phyloP scores from a whole-genome alignment of 2,797 vertebrate genomes.

The Diplodus puntazzo region DNA sequence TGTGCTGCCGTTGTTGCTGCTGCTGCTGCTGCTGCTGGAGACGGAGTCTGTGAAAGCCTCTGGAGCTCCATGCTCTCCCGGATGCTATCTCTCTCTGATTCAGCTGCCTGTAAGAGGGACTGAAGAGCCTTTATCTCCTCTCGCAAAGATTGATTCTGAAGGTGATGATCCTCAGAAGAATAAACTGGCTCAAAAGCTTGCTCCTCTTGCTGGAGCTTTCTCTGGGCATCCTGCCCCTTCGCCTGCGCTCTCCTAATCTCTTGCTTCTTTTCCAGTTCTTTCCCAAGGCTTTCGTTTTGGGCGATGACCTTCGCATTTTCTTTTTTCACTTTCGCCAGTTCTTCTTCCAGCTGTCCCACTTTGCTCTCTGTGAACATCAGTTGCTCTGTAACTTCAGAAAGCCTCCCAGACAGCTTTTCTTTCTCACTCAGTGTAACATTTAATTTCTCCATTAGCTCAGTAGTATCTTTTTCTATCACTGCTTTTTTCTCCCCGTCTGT shows the following conservation, averaged over 20 bases:
- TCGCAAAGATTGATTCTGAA: constrained; percentile 74
- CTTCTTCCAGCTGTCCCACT: constrained; percentile 83
- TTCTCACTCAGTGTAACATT: constrained; percentile 89
- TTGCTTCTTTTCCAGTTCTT: constrained; percentile 65
- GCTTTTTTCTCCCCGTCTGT: constrained; percentile 65
- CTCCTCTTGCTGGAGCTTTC: constrained; percentile 56
- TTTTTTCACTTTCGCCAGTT: constrained; percentile 82
- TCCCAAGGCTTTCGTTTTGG: constrained; percentile 81
- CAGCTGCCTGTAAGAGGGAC: constrained; percentile 62
- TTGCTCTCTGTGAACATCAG: constrained; percentile 83
- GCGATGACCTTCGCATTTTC: constrained; percentile 81
- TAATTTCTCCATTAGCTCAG: constrained; percentile 95
- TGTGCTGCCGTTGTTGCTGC: constrained; percentile 52
- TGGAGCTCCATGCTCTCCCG: constrained; percentile 67
- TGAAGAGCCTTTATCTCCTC: constrained; percentile 73
- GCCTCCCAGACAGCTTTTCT: constrained; percentile 82
- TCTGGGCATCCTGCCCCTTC: constrained; percentile 45
- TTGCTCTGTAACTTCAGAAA: constrained; percentile 87
- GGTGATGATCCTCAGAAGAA: constrained; percentile 69
- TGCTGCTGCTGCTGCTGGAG: constrained; percentile 55
- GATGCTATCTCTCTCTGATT: constrained; percentile 66
- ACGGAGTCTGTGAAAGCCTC: constrained; percentile 62
- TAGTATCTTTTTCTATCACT: constrained; percentile 88
- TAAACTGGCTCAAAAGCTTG: constrained; percentile 46
- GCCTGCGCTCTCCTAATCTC: constrained; percentile 47